Conservation (phyloP, 2,888 invertebrate genomes). For the Drosophila birchii region DNA sequence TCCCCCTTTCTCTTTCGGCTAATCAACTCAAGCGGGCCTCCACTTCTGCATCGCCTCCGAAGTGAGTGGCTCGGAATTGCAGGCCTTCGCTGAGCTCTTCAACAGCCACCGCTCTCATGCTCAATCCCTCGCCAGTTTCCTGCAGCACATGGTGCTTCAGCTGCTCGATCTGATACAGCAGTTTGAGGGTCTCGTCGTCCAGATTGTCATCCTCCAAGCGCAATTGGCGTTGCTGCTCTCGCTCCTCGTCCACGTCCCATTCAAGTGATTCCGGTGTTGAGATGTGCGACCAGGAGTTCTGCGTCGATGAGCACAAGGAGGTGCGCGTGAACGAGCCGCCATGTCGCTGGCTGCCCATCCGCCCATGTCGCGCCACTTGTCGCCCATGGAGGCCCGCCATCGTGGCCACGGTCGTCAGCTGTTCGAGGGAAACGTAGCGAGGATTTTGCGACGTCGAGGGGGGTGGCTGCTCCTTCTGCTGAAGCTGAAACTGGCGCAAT, state of each 20-base stretch:
- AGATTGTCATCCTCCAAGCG: conserved; percentile 85
- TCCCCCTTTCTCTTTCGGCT: background rate
- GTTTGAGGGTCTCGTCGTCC: conserved; percentile 88
- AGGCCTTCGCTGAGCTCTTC: conserved; percentile 63
- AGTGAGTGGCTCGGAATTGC: conserved; percentile 60
- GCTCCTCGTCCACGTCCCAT: conserved; percentile 88
- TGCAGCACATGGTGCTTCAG: conserved; percentile 88
- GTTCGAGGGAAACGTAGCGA: conserved; percentile 70
- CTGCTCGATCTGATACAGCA: conserved; percentile 89
- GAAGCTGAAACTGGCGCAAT: conserved; percentile 64
- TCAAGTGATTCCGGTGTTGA: conserved; percentile 89
- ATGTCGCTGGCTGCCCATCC: conserved; percentile 60
- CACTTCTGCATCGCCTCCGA: conserved; percentile 53
- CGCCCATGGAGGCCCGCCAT: conserved; percentile 50
- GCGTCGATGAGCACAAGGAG: conserved; percentile 84
- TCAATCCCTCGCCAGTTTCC: conserved; percentile 87
- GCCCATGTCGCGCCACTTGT: conserved; percentile 41
- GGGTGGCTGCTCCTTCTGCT: conserved; percentile 50
- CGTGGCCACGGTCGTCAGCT: conserved; percentile 61
- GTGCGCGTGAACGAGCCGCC: conserved; percentile 81
- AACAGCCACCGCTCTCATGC: conserved; percentile 51
- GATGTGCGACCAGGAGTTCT: conserved; percentile 87
- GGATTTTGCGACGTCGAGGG: conserved; percentile 43
- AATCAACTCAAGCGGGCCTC: conserved; percentile 64
- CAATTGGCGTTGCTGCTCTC: conserved; percentile 81